A percentile compares a stretch with the other conserved stretches of the same genome.
These are phyloP conservation scores for Tachina lurida DNA, from an alignment of 2,888 invertebrate genomes.

Conservation along the genomic window DNA sequence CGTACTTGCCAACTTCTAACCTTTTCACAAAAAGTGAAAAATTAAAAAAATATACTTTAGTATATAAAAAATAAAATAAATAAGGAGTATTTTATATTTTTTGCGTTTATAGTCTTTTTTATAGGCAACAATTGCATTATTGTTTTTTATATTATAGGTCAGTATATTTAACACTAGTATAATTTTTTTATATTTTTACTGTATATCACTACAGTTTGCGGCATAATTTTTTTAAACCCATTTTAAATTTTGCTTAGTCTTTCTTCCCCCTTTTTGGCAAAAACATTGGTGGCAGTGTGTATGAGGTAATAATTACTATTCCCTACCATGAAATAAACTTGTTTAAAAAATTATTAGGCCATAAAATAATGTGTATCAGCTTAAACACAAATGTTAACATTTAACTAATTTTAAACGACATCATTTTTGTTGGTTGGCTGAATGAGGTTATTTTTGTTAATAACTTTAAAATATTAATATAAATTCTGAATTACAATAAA, in stretches of 20 bases:
- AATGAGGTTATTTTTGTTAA: not conserved
- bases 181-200: slow-evolving; percentile 5
- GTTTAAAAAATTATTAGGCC: slow-evolving; percentile 65
- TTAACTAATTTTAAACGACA: slow-evolving; percentile 36
- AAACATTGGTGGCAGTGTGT: slow-evolving; percentile 6
- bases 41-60: too few species aligned
- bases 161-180: not conserved
- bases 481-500: not conserved
- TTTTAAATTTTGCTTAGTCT: slow-evolving; percentile 14
- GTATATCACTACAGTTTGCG: not conserved
- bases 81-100: too few species aligned
- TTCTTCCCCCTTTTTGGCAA: slow-evolving; percentile 4
- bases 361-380: slow-evolving; percentile 49
- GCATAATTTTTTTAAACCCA: not conserved
- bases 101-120: too few species aligned
- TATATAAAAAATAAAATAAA: too few species aligned
- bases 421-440: not conserved
- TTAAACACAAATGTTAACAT: slow-evolving; percentile 22
- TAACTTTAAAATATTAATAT: not conserved
- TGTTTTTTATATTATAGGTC: not conserved
- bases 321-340: slow-evolving; percentile 47
- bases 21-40: not conserved
- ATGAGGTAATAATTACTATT: slow-evolving; percentile 33
- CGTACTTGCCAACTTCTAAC: not conserved
- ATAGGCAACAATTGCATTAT: not conserved